These are phyloP conservation scores for Limnephilus auricula DNA, from an alignment of 2,888 invertebrate genomes.

Conservation along the genomic window DNA sequence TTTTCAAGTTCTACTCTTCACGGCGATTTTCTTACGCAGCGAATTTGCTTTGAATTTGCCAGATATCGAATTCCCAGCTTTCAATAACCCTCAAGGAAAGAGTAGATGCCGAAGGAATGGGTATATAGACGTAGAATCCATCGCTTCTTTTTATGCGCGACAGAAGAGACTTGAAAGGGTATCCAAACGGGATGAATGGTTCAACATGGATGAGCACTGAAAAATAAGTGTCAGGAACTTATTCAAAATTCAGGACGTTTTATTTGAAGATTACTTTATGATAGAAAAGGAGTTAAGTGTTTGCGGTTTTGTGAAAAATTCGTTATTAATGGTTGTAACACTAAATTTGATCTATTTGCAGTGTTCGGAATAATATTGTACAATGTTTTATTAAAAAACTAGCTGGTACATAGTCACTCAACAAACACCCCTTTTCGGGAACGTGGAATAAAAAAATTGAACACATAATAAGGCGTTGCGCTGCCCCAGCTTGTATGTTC, in stretches of 20 bases:
- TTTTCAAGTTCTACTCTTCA: slow-evolving; percentile 2
- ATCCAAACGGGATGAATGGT: neutral
- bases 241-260: neutral
- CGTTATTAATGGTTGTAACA: too few species aligned
- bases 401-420: too few species aligned
- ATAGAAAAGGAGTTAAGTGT: neutral
- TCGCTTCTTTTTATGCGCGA: slow-evolving; percentile 6
- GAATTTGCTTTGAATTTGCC: neutral
- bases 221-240: slow-evolving; percentile 19
- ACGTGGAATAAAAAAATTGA: too few species aligned
- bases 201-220: slow-evolving; percentile 20
- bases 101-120: neutral
- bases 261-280: neutral
- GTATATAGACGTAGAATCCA: neutral
- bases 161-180: slow-evolving; percentile 12
- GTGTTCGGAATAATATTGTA: too few species aligned
- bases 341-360: too few species aligned
- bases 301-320: neutral
- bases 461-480: too few species aligned
- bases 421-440: too few species aligned
- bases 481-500: too few species aligned
- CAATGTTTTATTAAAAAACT: too few species aligned
- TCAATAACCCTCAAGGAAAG: neutral
- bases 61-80: neutral
- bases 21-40: neutral